Evolutionary conservation across 1,140 invertebrate genomes (phyloP), one percentile per base, ranked within the genome.

Genomic region (Camponotus pennsylvanicus): DNA sequence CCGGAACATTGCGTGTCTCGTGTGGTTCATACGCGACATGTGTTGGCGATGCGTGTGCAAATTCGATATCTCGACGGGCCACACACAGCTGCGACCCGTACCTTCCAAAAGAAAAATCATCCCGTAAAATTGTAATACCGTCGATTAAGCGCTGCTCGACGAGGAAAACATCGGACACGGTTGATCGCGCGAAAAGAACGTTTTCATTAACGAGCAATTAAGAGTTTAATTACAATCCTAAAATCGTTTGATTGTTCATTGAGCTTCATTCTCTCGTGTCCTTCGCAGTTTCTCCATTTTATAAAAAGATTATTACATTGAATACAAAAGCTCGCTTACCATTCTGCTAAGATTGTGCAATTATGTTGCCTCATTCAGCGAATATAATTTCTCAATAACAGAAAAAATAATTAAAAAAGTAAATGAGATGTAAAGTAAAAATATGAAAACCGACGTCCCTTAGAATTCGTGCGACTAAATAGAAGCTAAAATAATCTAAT

Each of bases 181-280:
- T 78, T 40, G 75, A 78, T 78, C 75, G 59, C 57, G 75, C 42
- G 75, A 64, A 78, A 27, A 34, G 42, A 78, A 64, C 59, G 59
- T 64, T 77, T 78, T 61, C 75, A 64, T 78, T 64, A 78, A 78
- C 40, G 42, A 64, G 59, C 59, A 78, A 78, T 78, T 78, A 78
- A 78, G 27, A 64, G 75, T 45, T 78, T 49, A 59, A 78, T 78
- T 78, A 66, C 52, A 6, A 13, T 66, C 42, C 66, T 49, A 64
- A 63, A 78, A 49, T 66, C 42, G 59, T 66, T 78, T 34, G 40
- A 66, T 66, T 42, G 42, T 18, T 40, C 27, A 27, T 27, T 27
- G 27, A 18, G 11, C 59, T 64, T 34, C 4, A 27, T 27, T 57
- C n/a, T 13, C 34, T 40, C 34, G 6, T 13, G 13, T 13, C 8